Percentiles rank a stretch among this genome's conserved stretches.
phyloP scores from a whole-genome alignment of 2,113 vertebrate genomes.

The Fregata magnificens region DNA sequence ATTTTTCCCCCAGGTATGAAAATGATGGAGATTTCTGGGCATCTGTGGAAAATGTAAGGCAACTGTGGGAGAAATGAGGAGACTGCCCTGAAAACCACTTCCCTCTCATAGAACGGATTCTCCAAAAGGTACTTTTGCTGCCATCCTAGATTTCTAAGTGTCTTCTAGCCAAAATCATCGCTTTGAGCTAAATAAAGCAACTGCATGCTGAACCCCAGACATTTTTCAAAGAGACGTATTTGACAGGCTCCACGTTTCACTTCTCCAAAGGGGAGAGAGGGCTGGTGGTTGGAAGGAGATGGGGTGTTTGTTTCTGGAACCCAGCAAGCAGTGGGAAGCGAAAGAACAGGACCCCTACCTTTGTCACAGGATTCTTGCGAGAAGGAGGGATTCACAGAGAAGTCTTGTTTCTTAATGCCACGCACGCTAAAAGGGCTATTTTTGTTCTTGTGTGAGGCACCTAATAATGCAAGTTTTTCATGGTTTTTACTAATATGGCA shows the following conservation, averaged over 20 bases:
- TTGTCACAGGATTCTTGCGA: fast-evolving
- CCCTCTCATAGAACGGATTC: not conserved
- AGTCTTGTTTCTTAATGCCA: not conserved
- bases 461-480: not conserved
- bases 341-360: not conserved
- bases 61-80: not conserved
- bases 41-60: not conserved
- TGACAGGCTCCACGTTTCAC: not conserved
- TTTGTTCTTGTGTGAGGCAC: not conserved
- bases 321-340: not conserved
- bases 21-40: fast-evolving
- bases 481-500: not conserved
- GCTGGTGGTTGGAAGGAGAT: not conserved
- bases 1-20: not conserved
- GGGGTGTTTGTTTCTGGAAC: not conserved
- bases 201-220: not conserved
- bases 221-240: not conserved
- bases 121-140: not conserved
- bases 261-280: not conserved
- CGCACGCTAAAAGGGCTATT: not conserved
- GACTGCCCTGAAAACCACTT: not conserved
- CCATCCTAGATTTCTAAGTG: not conserved
- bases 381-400: not conserved
- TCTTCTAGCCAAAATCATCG: not conserved
- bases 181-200: not conserved